These are phyloP conservation scores for Bothrops jararaca DNA, from an alignment of 2,113 vertebrate genomes.

Conservation along the genomic window DNA sequence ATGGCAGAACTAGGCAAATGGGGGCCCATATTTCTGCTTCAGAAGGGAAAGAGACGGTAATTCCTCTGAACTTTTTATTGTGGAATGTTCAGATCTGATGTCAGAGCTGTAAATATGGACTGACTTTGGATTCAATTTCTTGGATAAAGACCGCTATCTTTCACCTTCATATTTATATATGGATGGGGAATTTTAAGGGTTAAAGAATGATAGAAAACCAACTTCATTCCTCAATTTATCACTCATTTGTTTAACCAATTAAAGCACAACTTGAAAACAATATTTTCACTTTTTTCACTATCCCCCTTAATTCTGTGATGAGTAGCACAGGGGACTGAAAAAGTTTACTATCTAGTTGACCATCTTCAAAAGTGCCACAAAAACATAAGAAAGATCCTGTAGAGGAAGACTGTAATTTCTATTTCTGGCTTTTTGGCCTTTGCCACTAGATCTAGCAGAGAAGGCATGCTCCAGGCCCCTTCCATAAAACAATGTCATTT, in stretches of 20 bases:
- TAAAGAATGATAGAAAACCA: slow-evolving; percentile 61
- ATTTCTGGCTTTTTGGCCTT: neutral
- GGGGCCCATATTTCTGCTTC: slow-evolving; percentile 49
- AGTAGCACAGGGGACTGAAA: neutral
- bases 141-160: slow-evolving; percentile 31
- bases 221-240: slow-evolving; percentile 66
- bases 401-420: neutral
- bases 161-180: slow-evolving; percentile 54
- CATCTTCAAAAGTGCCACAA: neutral
- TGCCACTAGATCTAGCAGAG: neutral
- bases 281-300: neutral
- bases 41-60: slow-evolving; percentile 56
- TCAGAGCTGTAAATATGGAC: slow-evolving; percentile 46
- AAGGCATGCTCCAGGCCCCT: neutral
- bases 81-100: slow-evolving; percentile 61
- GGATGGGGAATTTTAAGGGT: slow-evolving; percentile 7
- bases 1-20: slow-evolving; percentile 53
- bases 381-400: neutral
- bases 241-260: slow-evolving; percentile 32
- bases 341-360: neutral
- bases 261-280: neutral
- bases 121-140: slow-evolving; percentile 58
- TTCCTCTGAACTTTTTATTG: slow-evolving; percentile 51
- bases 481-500: neutral
- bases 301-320: neutral